Base-by-base conservation (phyloP, 2,888 invertebrate genomes). In the Leptinotarsa rubiginosa region DNA sequence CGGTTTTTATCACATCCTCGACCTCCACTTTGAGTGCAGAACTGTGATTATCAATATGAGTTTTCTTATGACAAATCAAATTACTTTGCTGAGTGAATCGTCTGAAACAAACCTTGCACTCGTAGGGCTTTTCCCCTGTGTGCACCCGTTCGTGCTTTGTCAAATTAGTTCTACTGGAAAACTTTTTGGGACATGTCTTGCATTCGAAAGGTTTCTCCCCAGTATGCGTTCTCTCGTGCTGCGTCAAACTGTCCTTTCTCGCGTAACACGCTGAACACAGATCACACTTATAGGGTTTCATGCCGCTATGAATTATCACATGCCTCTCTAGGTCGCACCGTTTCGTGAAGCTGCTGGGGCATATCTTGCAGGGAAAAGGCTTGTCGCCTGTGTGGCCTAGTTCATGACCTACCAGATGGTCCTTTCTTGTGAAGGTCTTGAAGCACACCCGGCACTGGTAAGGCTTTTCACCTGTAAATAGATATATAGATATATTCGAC, bases 1-100 rank as follows among this genome's bases (percentile, higher is more conserved):
- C 56, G 1, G 22, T 15, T 22, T 56, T 56, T 1, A 56, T 22
- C 4, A 56, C 20, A 56, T 20, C 56, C 1, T 3, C 13, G 3
- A 56, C 56, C 56, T 56, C 56, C 56, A 20, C 56, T 13, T 56
- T 20, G 20, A 22, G 4, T 13, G 22, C 13, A 4, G 20, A 15
- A 22, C 56, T 20, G 13, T 15, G 22, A 20, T 56, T 56, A 15
- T 4, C 20, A 4, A 22, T 20, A 41, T 41, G 62, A 25, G 31
- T 62, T 13, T 41, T 62, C 13, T 18, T 31, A 7, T 62, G 62
- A 62, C 62, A 62, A 41, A 62, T 62, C 16, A 62, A 41, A 62
- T 62, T 62, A n/a, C 62, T 62, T n/a, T 62, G 62, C 41, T 62
- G 62, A 15, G 62, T 16, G 62, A 62, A 62, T 2, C 62, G 25